phyloP scores from a whole-genome alignment of 1,140 invertebrate species.

The Hylaeus anthracinus region DNA sequence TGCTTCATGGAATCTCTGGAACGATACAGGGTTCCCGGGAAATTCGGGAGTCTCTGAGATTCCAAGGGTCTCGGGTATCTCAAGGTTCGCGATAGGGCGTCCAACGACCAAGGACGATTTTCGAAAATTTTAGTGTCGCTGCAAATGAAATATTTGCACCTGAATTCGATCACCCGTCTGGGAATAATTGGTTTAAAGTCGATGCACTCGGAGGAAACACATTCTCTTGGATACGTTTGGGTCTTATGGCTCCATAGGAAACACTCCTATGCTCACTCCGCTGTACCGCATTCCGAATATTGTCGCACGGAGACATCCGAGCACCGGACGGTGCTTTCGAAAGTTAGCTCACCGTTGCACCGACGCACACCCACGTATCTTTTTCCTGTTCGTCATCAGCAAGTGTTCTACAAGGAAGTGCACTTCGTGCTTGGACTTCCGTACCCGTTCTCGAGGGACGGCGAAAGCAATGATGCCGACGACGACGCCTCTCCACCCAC shows the following conservation, averaged over 20 bases:
- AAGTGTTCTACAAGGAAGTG: constrained; percentile 70
- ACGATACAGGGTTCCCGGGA: too few relatives aligned
- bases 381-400: constrained; percentile 49
- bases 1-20: too few relatives aligned
- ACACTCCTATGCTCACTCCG: too few relatives aligned
- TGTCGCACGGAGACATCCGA: constrained; percentile 17
- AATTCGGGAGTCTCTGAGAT: too few relatives aligned
- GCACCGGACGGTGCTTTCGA: background rate
- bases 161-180: too few relatives aligned
- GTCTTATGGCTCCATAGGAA: constrained; percentile 19
- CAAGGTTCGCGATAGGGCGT: too few relatives aligned
- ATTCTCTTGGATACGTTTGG: background rate
- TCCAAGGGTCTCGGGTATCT: too few relatives aligned
- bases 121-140: background rate
- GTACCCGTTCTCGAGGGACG: constrained; percentile 57
- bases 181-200: constrained; percentile 2
- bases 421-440: constrained; percentile 70
- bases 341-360: constrained; percentile 13
- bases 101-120: background rate
- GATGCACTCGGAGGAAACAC: background rate
- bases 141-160: too few relatives aligned
- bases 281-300: background rate
- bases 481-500: background rate
- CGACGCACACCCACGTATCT: constrained; percentile 30
- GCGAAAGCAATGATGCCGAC: constrained; percentile 8